phyloP scores from a whole-genome alignment of 1,140 invertebrate genomes.

The Drosophila chauvacae region DNA sequence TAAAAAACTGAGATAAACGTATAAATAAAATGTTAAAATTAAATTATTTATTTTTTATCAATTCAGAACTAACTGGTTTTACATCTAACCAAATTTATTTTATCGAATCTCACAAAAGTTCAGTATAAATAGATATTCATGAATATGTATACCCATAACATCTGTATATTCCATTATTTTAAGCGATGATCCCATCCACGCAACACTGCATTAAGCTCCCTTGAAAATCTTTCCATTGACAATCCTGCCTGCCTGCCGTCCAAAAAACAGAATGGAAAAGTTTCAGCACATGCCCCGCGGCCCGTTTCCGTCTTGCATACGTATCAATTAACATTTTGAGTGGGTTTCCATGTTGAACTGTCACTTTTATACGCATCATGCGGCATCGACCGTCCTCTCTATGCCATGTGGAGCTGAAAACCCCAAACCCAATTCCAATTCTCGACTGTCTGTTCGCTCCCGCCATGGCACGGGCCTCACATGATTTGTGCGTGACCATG shows the following conservation, averaged over 20 bases:
- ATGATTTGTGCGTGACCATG: constrained; percentile 82
- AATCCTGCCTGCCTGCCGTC: background rate
- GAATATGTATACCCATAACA: background rate
- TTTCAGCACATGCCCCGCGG: constrained; percentile 21
- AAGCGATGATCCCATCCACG: background rate
- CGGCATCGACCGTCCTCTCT: constrained; percentile 31
- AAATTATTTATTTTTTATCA: background rate
- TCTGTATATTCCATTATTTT: background rate
- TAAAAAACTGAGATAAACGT: background rate
- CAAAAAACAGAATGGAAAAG: constrained; percentile 16
- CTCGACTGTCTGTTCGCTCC: constrained; percentile 14
- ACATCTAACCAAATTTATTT: background rate
- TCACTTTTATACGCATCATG: constrained; percentile 78
- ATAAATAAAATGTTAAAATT: background rate
- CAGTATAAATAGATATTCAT: background rate
- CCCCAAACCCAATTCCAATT: constrained; percentile 23
- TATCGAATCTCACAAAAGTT: background rate
- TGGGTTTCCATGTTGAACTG: constrained; percentile 79
- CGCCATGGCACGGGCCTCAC: constrained; percentile 28
- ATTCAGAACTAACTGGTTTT: background rate
- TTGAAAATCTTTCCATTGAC: constrained; percentile 7
- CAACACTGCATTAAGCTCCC: background rate
- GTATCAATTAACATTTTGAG: constrained; percentile 81
- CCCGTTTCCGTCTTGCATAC: constrained; percentile 27
- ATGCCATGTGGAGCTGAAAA: constrained; percentile 15